phyloP scores from a whole-genome alignment of 2,113 vertebrate genomes.

The Tichodroma muraria region DNA sequence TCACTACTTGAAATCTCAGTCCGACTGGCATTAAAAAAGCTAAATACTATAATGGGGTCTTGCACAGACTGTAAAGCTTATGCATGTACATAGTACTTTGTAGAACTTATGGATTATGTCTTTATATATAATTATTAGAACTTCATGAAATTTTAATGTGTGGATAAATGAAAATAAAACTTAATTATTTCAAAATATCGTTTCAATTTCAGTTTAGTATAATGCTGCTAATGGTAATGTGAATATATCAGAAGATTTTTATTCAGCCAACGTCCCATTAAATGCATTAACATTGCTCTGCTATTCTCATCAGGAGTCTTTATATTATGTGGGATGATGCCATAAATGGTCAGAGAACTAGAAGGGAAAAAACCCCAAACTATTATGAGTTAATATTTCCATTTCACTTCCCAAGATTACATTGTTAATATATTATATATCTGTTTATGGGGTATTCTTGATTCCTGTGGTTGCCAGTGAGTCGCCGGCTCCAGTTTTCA shows the following conservation, averaged over 20 bases:
- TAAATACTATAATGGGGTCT: background rate
- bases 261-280: conserved; percentile 16
- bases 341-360: background rate
- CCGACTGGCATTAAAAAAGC: background rate
- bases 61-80: background rate
- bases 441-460: background rate
- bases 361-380: background rate
- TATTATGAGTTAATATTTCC: background rate
- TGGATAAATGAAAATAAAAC: conserved; percentile 36
- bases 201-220: background rate
- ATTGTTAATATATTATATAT: background rate
- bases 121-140: background rate
- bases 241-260: background rate
- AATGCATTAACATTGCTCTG: background rate
- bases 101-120: background rate
- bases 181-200: conserved; percentile 43
- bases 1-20: background rate
- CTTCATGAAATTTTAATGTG: conserved; percentile 14
- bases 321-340: conserved; percentile 3
- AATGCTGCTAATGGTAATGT: background rate
- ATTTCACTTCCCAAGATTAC: background rate
- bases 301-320: background rate
- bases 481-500: background rate
- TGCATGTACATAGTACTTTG: background rate
- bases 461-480: background rate